Conservation (phyloP, 2,888 invertebrate genomes). For the Lepidocyrtoides sp. region DNA sequence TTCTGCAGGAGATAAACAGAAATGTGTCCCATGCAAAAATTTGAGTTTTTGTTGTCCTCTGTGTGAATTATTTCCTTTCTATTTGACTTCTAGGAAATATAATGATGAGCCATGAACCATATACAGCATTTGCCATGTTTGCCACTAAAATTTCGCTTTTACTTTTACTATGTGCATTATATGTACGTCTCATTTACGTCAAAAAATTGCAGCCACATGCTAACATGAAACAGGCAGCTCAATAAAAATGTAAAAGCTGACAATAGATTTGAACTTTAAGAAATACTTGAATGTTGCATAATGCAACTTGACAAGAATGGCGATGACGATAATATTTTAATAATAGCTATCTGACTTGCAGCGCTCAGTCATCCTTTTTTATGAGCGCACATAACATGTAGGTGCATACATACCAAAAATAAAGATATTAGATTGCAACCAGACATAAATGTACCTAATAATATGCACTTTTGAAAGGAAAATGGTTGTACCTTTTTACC, state of each 20-base stretch:
- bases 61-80: too few relatives aligned
- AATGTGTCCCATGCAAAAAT: too few relatives aligned
- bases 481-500: neutral
- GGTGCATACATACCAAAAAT: neutral
- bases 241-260: conserved; percentile 3
- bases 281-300: conserved; percentile 1
- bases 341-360: neutral
- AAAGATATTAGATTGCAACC: neutral
- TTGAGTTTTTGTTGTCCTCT: too few relatives aligned
- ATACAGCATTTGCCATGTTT: too few relatives aligned
- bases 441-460: neutral
- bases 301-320: conserved; percentile 29
- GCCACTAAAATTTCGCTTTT: too few relatives aligned
- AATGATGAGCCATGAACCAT: too few relatives aligned
- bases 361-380: neutral
- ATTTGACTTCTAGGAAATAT: too few relatives aligned
- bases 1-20: too few relatives aligned
- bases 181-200: too few relatives aligned
- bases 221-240: too few relatives aligned
- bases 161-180: too few relatives aligned
- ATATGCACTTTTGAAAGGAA: neutral
- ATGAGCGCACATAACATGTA: too few relatives aligned
- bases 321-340: neutral
- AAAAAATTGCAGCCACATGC: conserved; percentile 5
- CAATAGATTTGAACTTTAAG: neutral